A percentile compares a stretch with the other conserved stretches of the same genome.
Evolutionary conservation across 2,888 invertebrate species (phyloP).

Genomic region (Volucella inflata): DNA sequence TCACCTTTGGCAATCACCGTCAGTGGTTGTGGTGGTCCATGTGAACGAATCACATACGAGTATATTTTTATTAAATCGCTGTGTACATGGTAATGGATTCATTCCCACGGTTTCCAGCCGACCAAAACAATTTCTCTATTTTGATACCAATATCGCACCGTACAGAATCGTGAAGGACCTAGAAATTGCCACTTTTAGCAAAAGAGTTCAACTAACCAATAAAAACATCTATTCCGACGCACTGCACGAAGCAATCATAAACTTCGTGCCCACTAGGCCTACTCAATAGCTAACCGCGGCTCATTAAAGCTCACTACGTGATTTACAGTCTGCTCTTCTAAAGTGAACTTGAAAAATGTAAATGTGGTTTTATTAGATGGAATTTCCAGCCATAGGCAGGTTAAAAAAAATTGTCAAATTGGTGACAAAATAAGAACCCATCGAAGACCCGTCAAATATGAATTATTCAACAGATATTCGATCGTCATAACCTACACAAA

Average conservation of each 20-base stretch:
- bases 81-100: conserved; percentile 46
- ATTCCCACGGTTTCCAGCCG: conserved; percentile 50
- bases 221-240: conserved; percentile 31
- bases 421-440: conserved; percentile 18
- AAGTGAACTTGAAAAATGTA: conserved; percentile 6
- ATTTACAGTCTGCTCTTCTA: conserved; percentile 18
- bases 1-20: conserved; percentile 23
- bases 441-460: conserved; percentile 8
- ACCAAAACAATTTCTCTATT: conserved; percentile 19
- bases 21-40: background rate
- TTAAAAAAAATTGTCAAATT: conserved; percentile 27
- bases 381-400: conserved; percentile 1
- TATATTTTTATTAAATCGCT: conserved; percentile 32
- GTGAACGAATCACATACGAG: background rate
- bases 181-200: conserved; percentile 55
- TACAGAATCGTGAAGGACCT: conserved; percentile 70
- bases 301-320: conserved; percentile 48
- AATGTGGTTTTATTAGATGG: conserved; percentile 27
- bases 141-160: conserved; percentile 55
- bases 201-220: conserved; percentile 31
- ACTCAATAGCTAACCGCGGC: conserved; percentile 5
- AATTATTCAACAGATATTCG: conserved; percentile 42
- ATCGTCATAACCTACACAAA: conserved; percentile 6
- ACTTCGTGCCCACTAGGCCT: conserved; percentile 19
- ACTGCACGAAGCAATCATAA: conserved; percentile 6